Percentiles rank a stretch among this genome's conserved stretches.
Conservation (phyloP, 2,888 invertebrate species). For the Dryobotodes eremita region DNA sequence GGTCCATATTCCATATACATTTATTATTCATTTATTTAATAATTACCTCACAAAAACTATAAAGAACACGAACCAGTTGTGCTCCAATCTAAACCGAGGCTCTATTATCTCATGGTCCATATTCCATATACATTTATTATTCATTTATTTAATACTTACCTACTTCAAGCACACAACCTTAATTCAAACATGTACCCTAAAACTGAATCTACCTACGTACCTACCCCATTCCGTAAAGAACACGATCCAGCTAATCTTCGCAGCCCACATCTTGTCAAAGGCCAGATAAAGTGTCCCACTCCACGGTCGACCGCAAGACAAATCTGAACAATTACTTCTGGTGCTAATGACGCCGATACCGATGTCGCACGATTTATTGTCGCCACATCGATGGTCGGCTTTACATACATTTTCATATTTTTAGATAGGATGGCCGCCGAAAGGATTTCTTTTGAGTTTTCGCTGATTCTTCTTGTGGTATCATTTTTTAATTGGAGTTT, state of each 20-base stretch:
- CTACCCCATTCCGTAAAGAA: slow-evolving; percentile 39
- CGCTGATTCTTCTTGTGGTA: slow-evolving; percentile 61
- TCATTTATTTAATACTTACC: background rate
- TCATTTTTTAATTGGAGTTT: slow-evolving; percentile 57
- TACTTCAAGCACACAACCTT: too few relatives aligned
- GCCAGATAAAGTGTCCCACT: slow-evolving; percentile 80
- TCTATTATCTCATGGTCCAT: background rate
- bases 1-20: too few relatives aligned
- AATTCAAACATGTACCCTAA: slow-evolving; percentile 1
- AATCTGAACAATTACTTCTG: slow-evolving; percentile 86
- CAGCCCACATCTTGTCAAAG: slow-evolving; percentile 80
- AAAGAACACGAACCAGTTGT: too few relatives aligned
- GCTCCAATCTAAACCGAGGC: too few relatives aligned
- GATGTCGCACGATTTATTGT: slow-evolving; percentile 85
- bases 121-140: background rate
- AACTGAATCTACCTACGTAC: background rate
- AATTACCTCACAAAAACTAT: too few relatives aligned
- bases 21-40: too few relatives aligned
- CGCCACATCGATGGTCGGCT: slow-evolving; percentile 82
- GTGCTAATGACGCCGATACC: slow-evolving; percentile 87
- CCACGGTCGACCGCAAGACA: slow-evolving; percentile 78
- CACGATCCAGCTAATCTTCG: slow-evolving; percentile 60
- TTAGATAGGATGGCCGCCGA: slow-evolving; percentile 73
- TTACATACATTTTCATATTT: slow-evolving; percentile 88
- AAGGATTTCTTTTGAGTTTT: slow-evolving; percentile 75